phyloP scores from a whole-genome alignment of 2,888 invertebrate species.

The Phyto melanocephala region DNA sequence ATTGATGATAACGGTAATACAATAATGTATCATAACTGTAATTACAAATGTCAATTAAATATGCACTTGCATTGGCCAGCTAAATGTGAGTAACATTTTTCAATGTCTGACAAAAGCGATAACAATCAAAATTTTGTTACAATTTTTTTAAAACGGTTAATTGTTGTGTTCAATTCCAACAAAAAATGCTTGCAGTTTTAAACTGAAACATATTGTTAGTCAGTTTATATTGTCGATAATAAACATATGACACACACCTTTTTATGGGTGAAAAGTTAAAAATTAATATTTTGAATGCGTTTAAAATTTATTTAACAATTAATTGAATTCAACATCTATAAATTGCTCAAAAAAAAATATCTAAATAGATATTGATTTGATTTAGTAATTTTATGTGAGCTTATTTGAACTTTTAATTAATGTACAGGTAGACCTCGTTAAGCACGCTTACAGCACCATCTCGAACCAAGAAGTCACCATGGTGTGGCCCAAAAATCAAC shows the following conservation, averaged over 20 bases:
- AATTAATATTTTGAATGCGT: conserved; percentile 18
- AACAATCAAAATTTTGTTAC: background rate
- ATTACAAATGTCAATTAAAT: background rate
- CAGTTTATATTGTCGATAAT: background rate
- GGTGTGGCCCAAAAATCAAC: too few relatives aligned
- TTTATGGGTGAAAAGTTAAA: background rate
- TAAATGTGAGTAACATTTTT: background rate
- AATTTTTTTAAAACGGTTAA: background rate
- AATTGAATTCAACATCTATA: background rate
- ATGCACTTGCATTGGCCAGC: too few relatives aligned
- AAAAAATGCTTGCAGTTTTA: background rate
- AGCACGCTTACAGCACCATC: too few relatives aligned
- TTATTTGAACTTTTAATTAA: conserved; percentile 11
- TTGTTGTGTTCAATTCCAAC: background rate
- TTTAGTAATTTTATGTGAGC: conserved; percentile 33
- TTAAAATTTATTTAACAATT: conserved; percentile 5
- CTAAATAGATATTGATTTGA: background rate
- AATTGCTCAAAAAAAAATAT: background rate
- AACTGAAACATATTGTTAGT: conserved; percentile 1
- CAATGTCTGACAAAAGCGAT: conserved; percentile 13
- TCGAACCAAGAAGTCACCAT: too few relatives aligned
- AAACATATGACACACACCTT: background rate
- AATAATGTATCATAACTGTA: background rate
- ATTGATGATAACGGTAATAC: background rate
- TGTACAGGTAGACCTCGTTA: too few relatives aligned